A percentile compares a stretch with the other conserved stretches of the same genome.
phyloP scores from a whole-genome alignment of 2,888 invertebrate genomes.

The Yponomeuta evonymella region DNA sequence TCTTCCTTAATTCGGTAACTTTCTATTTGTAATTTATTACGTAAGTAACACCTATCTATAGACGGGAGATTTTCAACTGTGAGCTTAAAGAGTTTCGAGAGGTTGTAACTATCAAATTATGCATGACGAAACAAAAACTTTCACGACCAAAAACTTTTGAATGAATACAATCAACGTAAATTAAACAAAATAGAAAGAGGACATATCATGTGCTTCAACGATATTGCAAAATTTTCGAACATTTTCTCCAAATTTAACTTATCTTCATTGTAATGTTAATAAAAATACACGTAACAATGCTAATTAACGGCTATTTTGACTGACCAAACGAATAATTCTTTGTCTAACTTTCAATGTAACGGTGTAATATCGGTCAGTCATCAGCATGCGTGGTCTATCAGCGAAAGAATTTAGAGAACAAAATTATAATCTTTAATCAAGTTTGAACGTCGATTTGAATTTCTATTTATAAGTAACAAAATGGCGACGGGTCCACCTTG shows the following conservation, averaged over 20 bases:
- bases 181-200: neutral
- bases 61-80: neutral
- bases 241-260: neutral
- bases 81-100: neutral
- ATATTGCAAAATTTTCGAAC: neutral
- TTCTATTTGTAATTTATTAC: neutral
- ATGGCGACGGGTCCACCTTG: conserved; percentile 57
- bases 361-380: neutral
- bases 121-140: neutral
- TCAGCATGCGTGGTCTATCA: neutral
- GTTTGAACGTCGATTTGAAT: conserved; percentile 56
- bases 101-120: neutral
- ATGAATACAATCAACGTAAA: neutral
- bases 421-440: conserved; percentile 38
- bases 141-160: neutral
- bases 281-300: neutral
- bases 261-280: neutral
- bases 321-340: neutral
- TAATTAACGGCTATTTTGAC: neutral
- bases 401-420: neutral
- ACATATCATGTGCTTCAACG: too few relatives aligned
- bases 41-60: neutral
- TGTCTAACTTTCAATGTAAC: conserved; percentile 1
- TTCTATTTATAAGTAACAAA: conserved; percentile 25
- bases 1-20: neutral